Conservation (phyloP, 2,888 invertebrate species). For the Acanthococcus lagerstroemiae region DNA sequence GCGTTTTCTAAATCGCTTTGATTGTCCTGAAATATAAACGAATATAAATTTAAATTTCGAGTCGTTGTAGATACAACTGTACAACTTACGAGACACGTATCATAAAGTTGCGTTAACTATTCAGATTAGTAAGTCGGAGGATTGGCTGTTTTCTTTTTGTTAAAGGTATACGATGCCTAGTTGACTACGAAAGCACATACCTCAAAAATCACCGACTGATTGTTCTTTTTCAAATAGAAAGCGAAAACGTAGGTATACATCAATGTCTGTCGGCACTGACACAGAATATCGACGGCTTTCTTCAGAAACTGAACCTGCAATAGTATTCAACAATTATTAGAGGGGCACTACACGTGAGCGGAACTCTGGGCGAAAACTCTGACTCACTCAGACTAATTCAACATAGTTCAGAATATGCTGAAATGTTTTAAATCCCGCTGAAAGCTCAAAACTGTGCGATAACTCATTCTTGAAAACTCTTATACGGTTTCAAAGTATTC, state of each 20-base stretch:
- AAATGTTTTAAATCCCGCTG: too few relatives aligned
- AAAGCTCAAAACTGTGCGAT: too few relatives aligned
- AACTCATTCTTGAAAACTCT: too few relatives aligned
- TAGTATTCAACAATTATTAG: neutral
- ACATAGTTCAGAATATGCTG: too few relatives aligned
- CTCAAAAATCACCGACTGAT: conserved; percentile 97
- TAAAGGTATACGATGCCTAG: neutral
- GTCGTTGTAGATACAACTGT: too few relatives aligned
- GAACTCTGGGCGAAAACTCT: too few relatives aligned
- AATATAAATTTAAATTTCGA: conserved; percentile 5
- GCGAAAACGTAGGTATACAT: conserved; percentile 99
- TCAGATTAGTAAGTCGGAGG: too few relatives aligned
- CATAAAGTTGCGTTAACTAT: too few relatives aligned
- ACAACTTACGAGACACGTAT: too few relatives aligned
- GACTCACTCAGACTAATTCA: too few relatives aligned
- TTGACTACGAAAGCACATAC: conserved; percentile 40
- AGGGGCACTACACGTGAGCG: too few relatives aligned
- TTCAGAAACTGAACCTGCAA: conserved; percentile 87
- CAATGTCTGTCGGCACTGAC: conserved; percentile 91
- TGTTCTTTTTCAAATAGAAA: conserved; percentile 94
- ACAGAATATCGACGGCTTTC: conserved; percentile 92
- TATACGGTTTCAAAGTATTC: too few relatives aligned
- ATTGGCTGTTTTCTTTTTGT: neutral
- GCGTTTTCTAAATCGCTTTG: conserved; percentile 96
- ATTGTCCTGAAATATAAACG: conserved; percentile 56